Evolutionary conservation across 2,113 vertebrate genomes (phyloP).

Genomic region (Erythrocebus patas): DNA sequence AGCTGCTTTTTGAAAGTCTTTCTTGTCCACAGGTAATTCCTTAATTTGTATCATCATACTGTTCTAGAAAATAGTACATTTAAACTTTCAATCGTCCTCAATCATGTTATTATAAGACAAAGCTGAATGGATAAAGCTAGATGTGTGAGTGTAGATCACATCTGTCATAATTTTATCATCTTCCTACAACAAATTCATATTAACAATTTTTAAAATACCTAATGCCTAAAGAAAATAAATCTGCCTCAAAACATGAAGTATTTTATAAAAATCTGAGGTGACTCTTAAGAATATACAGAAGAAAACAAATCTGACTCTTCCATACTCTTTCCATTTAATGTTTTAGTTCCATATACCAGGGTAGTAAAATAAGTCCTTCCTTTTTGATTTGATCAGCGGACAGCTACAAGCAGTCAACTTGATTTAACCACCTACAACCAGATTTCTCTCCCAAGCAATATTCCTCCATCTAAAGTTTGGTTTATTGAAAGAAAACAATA

Average conservation of each 20-base stretch:
- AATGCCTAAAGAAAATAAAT: neutral
- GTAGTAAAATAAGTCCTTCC: neutral
- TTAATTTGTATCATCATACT: neutral
- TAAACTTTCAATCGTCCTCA: neutral
- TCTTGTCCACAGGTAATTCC: neutral
- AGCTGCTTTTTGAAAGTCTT: neutral
- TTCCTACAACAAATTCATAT: neutral
- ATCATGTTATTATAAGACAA: neutral
- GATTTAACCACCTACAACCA: neutral
- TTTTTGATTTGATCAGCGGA: neutral
- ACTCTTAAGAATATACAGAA: neutral
- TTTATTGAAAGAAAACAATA: neutral
- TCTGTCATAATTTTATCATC: neutral
- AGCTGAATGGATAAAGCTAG: neutral
- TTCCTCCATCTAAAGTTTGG: neutral
- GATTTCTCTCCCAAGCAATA: neutral
- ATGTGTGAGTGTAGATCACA: neutral
- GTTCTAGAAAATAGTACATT: neutral
- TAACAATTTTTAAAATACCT: neutral
- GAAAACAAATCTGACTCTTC: neutral
- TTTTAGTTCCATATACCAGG: neutral
- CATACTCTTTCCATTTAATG: neutral
- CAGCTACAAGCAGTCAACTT: neutral
- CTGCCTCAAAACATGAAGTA: neutral
- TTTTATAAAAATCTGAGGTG: neutral